Conservation (phyloP, 2,888 invertebrate species). For the Standfussiana lucernea region DNA sequence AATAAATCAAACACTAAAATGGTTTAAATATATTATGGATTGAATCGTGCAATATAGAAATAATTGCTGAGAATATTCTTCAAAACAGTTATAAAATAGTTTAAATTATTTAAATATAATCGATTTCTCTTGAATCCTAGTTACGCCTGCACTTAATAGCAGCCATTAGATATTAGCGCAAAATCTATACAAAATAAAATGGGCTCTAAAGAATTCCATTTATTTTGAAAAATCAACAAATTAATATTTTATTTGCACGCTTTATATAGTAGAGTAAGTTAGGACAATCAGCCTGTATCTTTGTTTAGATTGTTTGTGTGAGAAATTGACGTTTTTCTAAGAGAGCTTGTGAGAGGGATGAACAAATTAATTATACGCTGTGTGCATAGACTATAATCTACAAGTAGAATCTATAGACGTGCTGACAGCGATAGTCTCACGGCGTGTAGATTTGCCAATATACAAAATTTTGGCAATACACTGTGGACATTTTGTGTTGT, state of each 20-base stretch:
- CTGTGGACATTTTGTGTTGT: conserved; percentile 7
- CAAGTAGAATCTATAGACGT: neutral
- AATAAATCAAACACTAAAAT: neutral
- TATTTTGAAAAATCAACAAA: conserved; percentile 36
- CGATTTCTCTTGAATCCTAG: conserved; percentile 1
- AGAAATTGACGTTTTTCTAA: conserved; percentile 61
- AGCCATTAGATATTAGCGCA: conserved; percentile 31
- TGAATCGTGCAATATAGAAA: neutral
- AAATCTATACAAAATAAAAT: conserved; percentile 23
- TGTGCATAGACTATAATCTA: conserved; percentile 18
- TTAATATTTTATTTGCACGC: conserved; percentile 56
- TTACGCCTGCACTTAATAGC: conserved; percentile 42
- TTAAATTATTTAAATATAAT: neutral
- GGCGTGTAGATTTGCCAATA: conserved; percentile 21
- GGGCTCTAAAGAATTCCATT: conserved; percentile 49
- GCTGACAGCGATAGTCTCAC: neutral
- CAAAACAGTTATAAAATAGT: neutral
- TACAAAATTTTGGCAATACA: conserved; percentile 18
- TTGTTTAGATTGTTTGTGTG: conserved; percentile 55
- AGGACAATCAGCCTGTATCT: conserved; percentile 38
- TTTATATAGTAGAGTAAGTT: conserved; percentile 48
- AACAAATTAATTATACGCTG: conserved; percentile 6
- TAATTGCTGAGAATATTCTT: neutral
- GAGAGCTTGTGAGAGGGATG: conserved; percentile 15
- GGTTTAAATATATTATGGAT: neutral